Percentiles rank a stretch among this genome's conserved stretches.
phyloP scores from a whole-genome alignment of 2,113 vertebrate genomes.

The human (Homo sapiens) region DNA sequence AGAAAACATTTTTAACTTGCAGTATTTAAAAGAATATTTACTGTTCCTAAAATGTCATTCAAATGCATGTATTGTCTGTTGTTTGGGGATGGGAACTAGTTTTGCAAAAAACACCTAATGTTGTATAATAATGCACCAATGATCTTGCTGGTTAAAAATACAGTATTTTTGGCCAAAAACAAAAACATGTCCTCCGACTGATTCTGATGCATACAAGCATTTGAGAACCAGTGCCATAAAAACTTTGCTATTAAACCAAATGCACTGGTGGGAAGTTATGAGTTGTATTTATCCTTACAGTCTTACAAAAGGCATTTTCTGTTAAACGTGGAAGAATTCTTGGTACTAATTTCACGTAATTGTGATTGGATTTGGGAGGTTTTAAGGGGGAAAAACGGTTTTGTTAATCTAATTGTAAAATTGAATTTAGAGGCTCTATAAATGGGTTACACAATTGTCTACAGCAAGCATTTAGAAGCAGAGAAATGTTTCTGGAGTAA shows the following conservation, averaged over 20 bases:
- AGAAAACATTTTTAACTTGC: slow-evolving; percentile 83
- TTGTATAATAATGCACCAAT: slow-evolving; percentile 81
- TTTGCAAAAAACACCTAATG: slow-evolving; percentile 78
- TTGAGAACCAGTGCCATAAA: background rate
- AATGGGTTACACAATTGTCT: slow-evolving; percentile 69
- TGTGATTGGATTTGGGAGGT: background rate
- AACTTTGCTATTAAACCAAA: background rate
- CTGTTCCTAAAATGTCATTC: slow-evolving; percentile 84
- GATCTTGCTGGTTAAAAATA: slow-evolving; percentile 86
- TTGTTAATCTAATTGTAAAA: slow-evolving; percentile 69
- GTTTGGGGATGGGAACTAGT: slow-evolving; percentile 79
- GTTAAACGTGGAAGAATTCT: background rate
- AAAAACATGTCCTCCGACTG: background rate
- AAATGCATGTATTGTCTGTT: slow-evolving; percentile 85
- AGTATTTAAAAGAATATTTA: slow-evolving; percentile 85
- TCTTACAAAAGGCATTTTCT: background rate
- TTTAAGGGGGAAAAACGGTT: slow-evolving; percentile 21
- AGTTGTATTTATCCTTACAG: background rate
- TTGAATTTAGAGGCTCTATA: slow-evolving; percentile 71
- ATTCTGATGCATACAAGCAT: background rate
- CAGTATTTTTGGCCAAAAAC: slow-evolving; percentile 82
- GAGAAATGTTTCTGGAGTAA: slow-evolving; percentile 58
- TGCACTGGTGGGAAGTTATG: background rate
- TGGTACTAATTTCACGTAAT: slow-evolving; percentile 10
- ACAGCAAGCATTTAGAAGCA: slow-evolving; percentile 72